Percentiles rank a stretch among this genome's conserved stretches.
phyloP scores from a whole-genome alignment of 37 sponge, comb jelly and placozoan genomes.

The Aphrocallistes beatrix region DNA sequence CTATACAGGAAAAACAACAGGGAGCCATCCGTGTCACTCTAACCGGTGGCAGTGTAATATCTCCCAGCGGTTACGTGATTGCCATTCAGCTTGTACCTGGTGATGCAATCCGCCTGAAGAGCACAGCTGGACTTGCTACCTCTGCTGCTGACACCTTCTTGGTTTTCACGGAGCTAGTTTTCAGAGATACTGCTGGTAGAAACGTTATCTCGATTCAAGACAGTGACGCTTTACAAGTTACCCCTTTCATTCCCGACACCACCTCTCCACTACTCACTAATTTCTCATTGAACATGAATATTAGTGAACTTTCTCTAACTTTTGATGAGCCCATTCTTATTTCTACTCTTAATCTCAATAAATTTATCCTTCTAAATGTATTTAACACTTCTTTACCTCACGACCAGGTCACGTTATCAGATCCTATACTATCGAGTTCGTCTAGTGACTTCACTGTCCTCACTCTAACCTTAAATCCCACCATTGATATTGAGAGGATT shows the following conservation, averaged over 20 bases:
- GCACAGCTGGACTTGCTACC: conserved; percentile 29
- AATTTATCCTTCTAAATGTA: neutral
- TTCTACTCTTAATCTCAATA: conserved; percentile 23
- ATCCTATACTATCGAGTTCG: neutral
- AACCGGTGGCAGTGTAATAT: neutral
- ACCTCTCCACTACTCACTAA: conserved; percentile 43
- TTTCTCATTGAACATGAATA: conserved; percentile 63
- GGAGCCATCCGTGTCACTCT: neutral
- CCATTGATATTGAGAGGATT: conserved; percentile 26
- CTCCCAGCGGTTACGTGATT: conserved; percentile 25
- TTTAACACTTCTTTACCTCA: neutral
- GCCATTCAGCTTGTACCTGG: conserved; percentile 29
- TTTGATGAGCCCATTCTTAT: conserved; percentile 68
- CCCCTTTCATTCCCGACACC: conserved; percentile 31
- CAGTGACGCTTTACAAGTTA: conserved; percentile 27
- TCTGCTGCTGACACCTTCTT: conserved; percentile 47
- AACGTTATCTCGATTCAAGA: conserved; percentile 26
- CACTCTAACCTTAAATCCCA: neutral
- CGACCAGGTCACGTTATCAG: neutral
- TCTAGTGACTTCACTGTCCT: neutral
- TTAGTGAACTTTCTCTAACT: conserved; percentile 36
- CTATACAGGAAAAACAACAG: conserved; percentile 40
- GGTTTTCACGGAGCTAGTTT: conserved; percentile 24
- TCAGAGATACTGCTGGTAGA: conserved; percentile 57
- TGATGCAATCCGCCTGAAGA: conserved; percentile 50